Base-by-base conservation (phyloP, 1,140 invertebrate genomes). In the Apis laboriosa region DNA sequence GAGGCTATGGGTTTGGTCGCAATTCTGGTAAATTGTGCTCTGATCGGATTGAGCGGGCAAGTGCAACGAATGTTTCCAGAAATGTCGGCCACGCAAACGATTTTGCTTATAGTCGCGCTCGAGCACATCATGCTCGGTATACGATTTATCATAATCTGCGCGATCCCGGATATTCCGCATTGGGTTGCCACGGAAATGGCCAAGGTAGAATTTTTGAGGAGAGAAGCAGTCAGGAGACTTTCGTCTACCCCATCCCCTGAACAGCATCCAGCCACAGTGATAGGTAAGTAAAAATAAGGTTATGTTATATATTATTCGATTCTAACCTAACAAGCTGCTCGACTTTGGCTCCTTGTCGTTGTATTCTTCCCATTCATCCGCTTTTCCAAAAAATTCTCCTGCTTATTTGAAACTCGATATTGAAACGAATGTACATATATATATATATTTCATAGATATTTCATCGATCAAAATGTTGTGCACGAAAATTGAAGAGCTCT, bases 1-100 rank as follows among this genome's bases (percentile, higher is more conserved):
- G 97, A 98, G 93, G 95, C 98, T 34, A 98, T 99, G 96, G 97
- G 98, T n/a, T 95, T 98, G 1, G 96, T 98, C 60, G 98, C 98
- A 1, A 98, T 99, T 17, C 95, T 99, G 84, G 98, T 99, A 1
- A 99, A 99, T 94, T 99, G 98, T 94, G 98, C 98, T 0, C 94
- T 99, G 53, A 98, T 99, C 84, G 98, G 98, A 43, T 95, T 99
- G 9, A 98, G 98, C 7, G 98, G 98, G 2, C 97, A 98, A 89
- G 96, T 99, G 12, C 97, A 98, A 85, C 94, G 98, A 77, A 96
- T 99, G 94, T 97, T 98, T 92, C 98, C 98, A 0, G 97, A 97
- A 79, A 96, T 98, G 92, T 97, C 97, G 34, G 96, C 97, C 0
- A 97, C 97, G 7, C 97, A 98, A 91, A 98, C 97, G 21, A 96